phyloP scores from a whole-genome alignment of 2,113 vertebrate genomes.

The Actenoides hombroni region DNA sequence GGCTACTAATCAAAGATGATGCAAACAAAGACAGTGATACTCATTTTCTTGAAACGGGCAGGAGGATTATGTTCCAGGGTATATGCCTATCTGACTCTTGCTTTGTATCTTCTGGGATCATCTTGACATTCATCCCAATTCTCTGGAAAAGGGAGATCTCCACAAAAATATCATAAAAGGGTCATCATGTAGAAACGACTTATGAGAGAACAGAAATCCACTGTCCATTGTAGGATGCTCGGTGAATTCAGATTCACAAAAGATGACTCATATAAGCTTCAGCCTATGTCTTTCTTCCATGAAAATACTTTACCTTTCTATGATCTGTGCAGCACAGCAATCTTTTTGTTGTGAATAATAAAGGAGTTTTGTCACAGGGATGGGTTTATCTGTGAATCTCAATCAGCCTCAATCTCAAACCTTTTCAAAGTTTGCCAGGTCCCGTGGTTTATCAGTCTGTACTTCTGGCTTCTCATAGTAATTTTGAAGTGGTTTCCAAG shows the following conservation, averaged over 20 bases:
- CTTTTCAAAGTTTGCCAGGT: background rate
- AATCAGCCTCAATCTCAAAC: background rate
- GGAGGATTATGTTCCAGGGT: background rate
- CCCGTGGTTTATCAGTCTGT: background rate
- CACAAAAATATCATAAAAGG: background rate
- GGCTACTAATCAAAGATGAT: background rate
- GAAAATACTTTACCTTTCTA: constrained; percentile 30
- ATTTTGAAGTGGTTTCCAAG: background rate
- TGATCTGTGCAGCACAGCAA: background rate
- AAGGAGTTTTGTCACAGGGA: background rate
- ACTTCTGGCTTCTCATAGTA: background rate
- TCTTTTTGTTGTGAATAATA: background rate
- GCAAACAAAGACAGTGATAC: background rate
- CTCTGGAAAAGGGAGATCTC: background rate
- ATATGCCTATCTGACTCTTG: background rate
- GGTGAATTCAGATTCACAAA: background rate
- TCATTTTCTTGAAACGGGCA: background rate
- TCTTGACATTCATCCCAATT: background rate
- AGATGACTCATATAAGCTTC: background rate
- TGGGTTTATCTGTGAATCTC: background rate
- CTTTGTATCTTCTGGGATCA: background rate
- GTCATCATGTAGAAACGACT: background rate
- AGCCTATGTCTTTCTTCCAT: background rate
- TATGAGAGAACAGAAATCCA: background rate
- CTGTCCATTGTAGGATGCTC: background rate